Evolutionary conservation across 2,888 invertebrate species (phyloP), one percentile per base, ranked within the genome.

Genomic region (Chydorus sphaericus): DNA sequence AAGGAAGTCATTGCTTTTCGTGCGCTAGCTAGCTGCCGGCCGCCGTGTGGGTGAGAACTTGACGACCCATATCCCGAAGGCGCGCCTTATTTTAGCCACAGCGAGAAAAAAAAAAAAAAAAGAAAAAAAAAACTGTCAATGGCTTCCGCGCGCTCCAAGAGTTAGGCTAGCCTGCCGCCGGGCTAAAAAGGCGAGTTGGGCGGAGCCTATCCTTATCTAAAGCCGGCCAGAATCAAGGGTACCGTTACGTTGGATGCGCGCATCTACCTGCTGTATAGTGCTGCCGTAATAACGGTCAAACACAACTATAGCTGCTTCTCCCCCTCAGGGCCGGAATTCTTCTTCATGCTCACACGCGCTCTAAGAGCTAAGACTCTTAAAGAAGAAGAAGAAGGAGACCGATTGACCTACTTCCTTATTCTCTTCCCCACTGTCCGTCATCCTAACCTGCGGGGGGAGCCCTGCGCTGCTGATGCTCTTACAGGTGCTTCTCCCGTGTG

Each of bases 21-120:
- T n/a, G n/a, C n/a, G n/a, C n/a, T n/a, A n/a, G n/a, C n/a, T n/a
- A n/a, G n/a, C n/a, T n/a, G n/a, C n/a, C n/a, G n/a, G n/a, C n/a
- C n/a, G 10, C 3, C 28, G 23, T 3, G 14, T 44, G 20, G 20
- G 36, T 52, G 52, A 52, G 52, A 52, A 52, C 36, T 26, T 52
- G 36, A 52, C 36, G 52, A 52, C 52, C 52, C 36, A 52, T 36
- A 52, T 36, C 52, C 52, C 44, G 44, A 44, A 44, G 44, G 44
- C 44, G 44, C 26, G 44, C 23, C 20, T 23, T 28, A 14, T 16
- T 28, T 14, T 44, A 23, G 44, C 23, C n/a, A 23, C 44, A 44
- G 23, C 26, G 23, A 44, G 16, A n/a, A 7, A 20, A n/a, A 14
- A 4, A n/a, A 38, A 38, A 20, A n/a, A n/a, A n/a, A 14, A n/a